phyloP scores from a whole-genome alignment of 2,888 invertebrate species.

The Clunio marinus region DNA sequence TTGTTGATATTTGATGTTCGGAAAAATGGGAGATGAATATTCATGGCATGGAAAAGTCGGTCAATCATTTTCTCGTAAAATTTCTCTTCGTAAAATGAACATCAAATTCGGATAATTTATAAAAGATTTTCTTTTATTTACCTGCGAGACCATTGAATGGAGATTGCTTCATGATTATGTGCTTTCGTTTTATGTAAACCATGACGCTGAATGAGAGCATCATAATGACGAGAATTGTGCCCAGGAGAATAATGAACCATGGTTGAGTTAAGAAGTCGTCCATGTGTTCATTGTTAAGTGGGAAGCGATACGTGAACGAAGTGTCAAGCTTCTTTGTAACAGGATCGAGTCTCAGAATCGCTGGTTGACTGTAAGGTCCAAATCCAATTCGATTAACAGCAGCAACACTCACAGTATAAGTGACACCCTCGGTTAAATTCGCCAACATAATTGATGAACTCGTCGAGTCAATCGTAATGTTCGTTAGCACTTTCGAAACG shows the following conservation, averaged over 20 bases:
- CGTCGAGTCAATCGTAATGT: slow-evolving; percentile 66
- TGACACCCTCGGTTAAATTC: slow-evolving; percentile 74
- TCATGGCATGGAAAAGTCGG: no score
- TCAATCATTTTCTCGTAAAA: background rate
- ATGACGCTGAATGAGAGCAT: slow-evolving; percentile 77
- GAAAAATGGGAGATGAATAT: slow-evolving; percentile 41
- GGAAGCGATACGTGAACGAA: slow-evolving; percentile 54
- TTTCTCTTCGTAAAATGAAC: background rate
- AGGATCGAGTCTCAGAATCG: slow-evolving; percentile 59
- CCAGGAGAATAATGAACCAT: slow-evolving; percentile 84
- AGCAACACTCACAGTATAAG: slow-evolving; percentile 78
- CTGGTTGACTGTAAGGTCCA: slow-evolving; percentile 74
- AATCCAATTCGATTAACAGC: slow-evolving; percentile 76
- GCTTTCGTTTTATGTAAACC: slow-evolving; percentile 68
- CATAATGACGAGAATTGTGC: slow-evolving; percentile 79
- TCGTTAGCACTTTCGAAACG: slow-evolving; percentile 59
- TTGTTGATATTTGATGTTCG: no score
- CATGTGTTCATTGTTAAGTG: slow-evolving; percentile 54
- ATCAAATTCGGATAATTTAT: background rate
- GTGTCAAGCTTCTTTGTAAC: slow-evolving; percentile 55
- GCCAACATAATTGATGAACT: slow-evolving; percentile 71
- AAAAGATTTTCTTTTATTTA: slow-evolving; percentile 43
- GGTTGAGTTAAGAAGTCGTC: slow-evolving; percentile 78
- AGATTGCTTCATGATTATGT: slow-evolving; percentile 67
- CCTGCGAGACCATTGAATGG: slow-evolving; percentile 58